phyloP scores from a whole-genome alignment of 1,140 invertebrate species.

The Heliconius hewitsoni region DNA sequence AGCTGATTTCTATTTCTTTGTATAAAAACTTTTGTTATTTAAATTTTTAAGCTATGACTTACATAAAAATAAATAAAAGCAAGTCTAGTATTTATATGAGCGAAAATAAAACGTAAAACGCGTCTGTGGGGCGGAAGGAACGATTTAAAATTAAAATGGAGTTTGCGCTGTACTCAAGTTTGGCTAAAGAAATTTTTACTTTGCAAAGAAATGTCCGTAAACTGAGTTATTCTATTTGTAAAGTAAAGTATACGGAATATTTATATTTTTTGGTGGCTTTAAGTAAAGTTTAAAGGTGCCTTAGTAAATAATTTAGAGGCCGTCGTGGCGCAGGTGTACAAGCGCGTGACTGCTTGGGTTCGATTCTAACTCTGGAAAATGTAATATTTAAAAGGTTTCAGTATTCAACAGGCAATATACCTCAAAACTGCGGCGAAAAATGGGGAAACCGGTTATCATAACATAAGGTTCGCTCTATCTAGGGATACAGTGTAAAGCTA shows the following conservation, averaged over 20 bases:
- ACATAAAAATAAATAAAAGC: not conserved
- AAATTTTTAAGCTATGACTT: not conserved
- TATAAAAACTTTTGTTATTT: conserved; percentile 3
- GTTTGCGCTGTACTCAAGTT: conserved; percentile 33
- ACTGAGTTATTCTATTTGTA: conserved; percentile 31
- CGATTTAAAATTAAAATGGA: conserved; percentile 46
- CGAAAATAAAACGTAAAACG: conserved; percentile 32
- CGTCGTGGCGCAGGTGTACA: no score
- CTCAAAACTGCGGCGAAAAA: no score
- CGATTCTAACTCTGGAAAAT: no score
- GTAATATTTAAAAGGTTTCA: no score
- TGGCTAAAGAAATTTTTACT: conserved; percentile 33
- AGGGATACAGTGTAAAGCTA: no score
- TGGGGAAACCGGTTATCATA: no score
- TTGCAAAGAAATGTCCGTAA: conserved; percentile 29
- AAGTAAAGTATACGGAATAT: conserved; percentile 25
- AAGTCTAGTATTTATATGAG: conserved; percentile 8
- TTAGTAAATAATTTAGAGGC: not conserved
- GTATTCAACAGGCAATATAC: no score
- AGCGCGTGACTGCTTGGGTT: not conserved
- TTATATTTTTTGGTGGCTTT: not conserved
- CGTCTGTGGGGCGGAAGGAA: conserved; percentile 31
- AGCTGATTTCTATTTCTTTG: not conserved
- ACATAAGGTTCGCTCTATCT: no score
- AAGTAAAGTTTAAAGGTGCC: not conserved